Percentiles rank a stretch among this genome's conserved stretches.
phyloP scores from a whole-genome alignment of 2,888 invertebrate species.

The Orthosia gothica region DNA sequence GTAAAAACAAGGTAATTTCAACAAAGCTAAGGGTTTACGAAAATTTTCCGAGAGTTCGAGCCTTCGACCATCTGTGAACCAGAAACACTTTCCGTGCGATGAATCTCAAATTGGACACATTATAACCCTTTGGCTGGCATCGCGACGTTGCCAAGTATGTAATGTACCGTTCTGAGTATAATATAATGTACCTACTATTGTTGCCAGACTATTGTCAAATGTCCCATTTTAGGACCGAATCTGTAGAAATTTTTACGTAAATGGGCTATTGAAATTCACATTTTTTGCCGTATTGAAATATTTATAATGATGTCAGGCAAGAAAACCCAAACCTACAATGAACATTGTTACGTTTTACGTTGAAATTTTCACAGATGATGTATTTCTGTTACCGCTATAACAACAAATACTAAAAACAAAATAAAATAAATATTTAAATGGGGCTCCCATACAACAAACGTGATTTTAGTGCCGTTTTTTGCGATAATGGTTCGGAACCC shows the following conservation, averaged over 20 bases:
- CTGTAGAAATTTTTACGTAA: neutral
- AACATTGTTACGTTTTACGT: neutral
- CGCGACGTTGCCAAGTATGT: constrained; percentile 29
- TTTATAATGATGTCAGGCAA: neutral
- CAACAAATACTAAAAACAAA: too few species aligned
- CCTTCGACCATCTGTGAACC: neutral
- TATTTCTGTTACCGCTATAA: too few species aligned
- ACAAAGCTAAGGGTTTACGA: constrained; percentile 1
- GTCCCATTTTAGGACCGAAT: constrained; percentile 2
- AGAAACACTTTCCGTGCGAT: constrained; percentile 29
- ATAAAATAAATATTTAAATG: too few species aligned
- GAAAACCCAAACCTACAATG: neutral
- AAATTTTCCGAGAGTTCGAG: neutral
- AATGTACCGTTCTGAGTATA: constrained; percentile 21
- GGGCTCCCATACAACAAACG: too few species aligned
- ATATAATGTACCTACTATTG: constrained; percentile 24
- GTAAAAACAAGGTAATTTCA: neutral
- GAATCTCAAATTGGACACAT: constrained; percentile 39
- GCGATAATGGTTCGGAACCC: too few species aligned
- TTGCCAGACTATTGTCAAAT: constrained; percentile 14
- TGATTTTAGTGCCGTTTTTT: too few species aligned
- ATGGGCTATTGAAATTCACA: constrained; percentile 1
- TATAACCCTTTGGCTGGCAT: constrained; percentile 28
- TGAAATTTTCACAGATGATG: too few species aligned
- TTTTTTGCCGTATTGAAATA: neutral